Evolutionary conservation across 1,140 invertebrate genomes (phyloP).

Genomic region (Branchinecta lynchi): DNA sequence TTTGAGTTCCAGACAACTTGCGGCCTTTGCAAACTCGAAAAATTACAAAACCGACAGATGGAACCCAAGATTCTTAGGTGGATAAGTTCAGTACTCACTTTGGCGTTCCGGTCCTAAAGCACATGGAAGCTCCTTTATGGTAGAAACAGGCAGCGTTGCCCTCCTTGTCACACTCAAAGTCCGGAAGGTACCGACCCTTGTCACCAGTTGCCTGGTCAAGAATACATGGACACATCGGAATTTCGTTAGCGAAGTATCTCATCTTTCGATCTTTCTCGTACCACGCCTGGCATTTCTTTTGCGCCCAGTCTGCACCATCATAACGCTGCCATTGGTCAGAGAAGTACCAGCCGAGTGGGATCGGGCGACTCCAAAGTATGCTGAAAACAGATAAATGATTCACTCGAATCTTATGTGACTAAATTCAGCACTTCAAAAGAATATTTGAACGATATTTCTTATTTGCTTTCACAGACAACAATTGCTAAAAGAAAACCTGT

Average conservation of each 20-base stretch:
- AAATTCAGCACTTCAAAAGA: neutral
- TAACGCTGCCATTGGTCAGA: constrained; percentile 66
- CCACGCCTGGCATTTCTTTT: constrained; percentile 70
- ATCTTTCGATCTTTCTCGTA: constrained; percentile 63
- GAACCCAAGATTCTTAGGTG: neutral
- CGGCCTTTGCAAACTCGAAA: no score
- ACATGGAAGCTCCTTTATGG: constrained; percentile 74
- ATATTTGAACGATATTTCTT: constrained; percentile 27
- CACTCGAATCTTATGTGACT: constrained; percentile 12
- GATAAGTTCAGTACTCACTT: constrained; percentile 44
- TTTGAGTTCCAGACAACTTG: neutral
- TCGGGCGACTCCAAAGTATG: constrained; percentile 70
- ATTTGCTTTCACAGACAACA: no score
- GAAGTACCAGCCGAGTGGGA: constrained; percentile 86
- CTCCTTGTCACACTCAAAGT: constrained; percentile 78
- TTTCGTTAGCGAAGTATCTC: constrained; percentile 72
- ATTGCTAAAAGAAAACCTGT: no score
- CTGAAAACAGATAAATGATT: constrained; percentile 31
- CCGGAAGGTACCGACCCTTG: constrained; percentile 78
- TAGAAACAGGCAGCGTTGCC: constrained; percentile 76
- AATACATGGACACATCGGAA: constrained; percentile 77
- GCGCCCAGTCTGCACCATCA: constrained; percentile 54
- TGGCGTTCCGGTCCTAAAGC: constrained; percentile 75
- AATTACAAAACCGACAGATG: neutral
- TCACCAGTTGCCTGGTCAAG: constrained; percentile 76